A percentile compares a stretch with the other conserved stretches of the same genome.
Conservation (phyloP, 2,113 vertebrate genomes). For the Bungarus multicinctus region DNA sequence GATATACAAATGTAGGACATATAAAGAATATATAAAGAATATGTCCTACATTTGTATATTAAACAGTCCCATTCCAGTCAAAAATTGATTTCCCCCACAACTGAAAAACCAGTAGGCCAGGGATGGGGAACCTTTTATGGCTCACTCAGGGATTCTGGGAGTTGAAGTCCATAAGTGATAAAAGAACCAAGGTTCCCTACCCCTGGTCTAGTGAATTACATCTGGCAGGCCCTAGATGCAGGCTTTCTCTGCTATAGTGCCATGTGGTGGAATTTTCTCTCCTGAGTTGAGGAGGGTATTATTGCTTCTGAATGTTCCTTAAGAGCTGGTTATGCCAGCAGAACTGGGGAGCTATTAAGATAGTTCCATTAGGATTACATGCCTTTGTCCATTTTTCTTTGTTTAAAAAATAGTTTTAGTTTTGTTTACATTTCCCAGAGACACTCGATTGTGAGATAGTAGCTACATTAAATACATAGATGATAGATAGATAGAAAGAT, state of each 20-base stretch:
- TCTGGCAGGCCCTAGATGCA: background rate
- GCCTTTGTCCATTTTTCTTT: background rate
- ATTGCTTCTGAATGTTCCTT: background rate
- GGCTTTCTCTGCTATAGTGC: background rate
- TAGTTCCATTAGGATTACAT: background rate
- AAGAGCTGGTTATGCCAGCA: background rate
- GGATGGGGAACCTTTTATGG: too few species aligned
- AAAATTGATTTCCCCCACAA: too few species aligned
- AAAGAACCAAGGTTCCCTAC: too few species aligned
- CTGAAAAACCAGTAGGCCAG: too few species aligned
- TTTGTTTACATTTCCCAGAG: background rate
- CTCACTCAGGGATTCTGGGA: too few species aligned
- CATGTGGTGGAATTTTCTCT: background rate
- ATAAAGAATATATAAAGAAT: too few species aligned
- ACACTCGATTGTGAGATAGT: background rate
- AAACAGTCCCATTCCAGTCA: too few species aligned
- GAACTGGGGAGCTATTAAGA: background rate
- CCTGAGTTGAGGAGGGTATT: background rate
- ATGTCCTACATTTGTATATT: too few species aligned
- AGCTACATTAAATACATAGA: too few species aligned
- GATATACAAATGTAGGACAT: too few species aligned
- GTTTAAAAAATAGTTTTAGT: background rate
- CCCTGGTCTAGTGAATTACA: background rate
- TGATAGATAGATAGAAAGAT: background rate
- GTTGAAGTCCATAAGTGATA: too few species aligned